These are phyloP conservation scores for Psammodynastes pulverulentus DNA, from an alignment of 2,113 vertebrate genomes.

Conservation along the genomic window DNA sequence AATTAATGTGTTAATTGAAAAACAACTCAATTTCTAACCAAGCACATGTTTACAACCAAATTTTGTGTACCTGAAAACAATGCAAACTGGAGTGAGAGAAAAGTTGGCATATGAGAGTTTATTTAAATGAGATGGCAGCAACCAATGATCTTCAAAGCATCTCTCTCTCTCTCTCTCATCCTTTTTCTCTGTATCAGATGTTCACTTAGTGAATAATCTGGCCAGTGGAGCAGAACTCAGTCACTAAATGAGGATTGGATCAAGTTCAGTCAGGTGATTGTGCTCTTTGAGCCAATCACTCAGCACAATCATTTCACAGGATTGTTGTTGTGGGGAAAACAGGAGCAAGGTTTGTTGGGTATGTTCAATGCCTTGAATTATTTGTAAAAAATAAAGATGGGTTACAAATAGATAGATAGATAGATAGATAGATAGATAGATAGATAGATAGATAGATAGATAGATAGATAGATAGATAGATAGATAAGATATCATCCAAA, in stretches of 20 bases:
- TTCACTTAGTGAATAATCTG: not conserved
- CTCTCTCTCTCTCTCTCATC: not conserved
- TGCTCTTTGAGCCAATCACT: not conserved
- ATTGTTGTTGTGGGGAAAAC: not conserved
- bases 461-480: not conserved
- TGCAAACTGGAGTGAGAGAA: not conserved
- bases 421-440: not conserved
- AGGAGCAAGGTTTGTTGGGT: not conserved
- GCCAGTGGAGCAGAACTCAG: not conserved
- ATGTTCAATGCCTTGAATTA: not conserved
- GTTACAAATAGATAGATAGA: not conserved
- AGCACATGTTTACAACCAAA: not conserved
- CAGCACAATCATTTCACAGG: not conserved
- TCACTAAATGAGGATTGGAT: not conserved
- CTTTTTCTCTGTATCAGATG: not conserved
- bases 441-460: not conserved
- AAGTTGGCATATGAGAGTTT: not conserved
- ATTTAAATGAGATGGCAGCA: not conserved
- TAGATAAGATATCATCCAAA: not conserved
- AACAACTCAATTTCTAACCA: not conserved
- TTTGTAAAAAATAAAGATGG: not conserved
- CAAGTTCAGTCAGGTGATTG: not conserved
- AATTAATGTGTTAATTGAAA: not conserved
- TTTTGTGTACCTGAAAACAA: not conserved
- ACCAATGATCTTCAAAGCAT: not conserved